Percentiles rank a stretch among this genome's conserved stretches.
These are phyloP conservation scores for Meloidogyne exigua DNA, from an alignment of 1,140 invertebrate genomes.

Conservation along the genomic window DNA sequence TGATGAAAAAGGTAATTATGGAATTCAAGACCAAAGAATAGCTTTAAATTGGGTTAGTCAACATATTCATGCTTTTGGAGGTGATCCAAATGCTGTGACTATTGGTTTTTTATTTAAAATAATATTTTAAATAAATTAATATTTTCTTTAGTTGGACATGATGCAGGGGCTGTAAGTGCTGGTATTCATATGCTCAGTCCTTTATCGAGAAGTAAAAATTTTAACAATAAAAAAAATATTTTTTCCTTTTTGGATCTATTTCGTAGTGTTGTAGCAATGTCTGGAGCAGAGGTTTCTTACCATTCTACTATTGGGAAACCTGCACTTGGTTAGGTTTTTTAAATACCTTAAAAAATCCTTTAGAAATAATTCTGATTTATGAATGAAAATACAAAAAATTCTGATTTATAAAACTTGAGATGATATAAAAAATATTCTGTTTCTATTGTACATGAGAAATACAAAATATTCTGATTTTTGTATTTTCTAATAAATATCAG, in stretches of 20 bases:
- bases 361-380: not conserved
- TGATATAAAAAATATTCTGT: too few relatives aligned
- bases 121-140: slow-evolving; percentile 3
- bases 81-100: slow-evolving; percentile 68
- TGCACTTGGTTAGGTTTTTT: slow-evolving; percentile 31
- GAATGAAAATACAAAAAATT: too few relatives aligned
- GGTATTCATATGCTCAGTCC: slow-evolving; percentile 76
- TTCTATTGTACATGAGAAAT: too few relatives aligned
- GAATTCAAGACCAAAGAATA: slow-evolving; percentile 79
- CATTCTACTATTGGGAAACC: slow-evolving; percentile 60
- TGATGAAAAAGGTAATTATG: slow-evolving; percentile 66
- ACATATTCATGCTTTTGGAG: slow-evolving; percentile 64
- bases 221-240: slow-evolving; percentile 7
- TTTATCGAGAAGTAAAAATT: slow-evolving; percentile 49
- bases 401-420: too few relatives aligned
- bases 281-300: slow-evolving; percentile 62
- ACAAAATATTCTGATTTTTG: too few relatives aligned
- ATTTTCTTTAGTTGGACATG: slow-evolving; percentile 65
- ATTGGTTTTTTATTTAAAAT: slow-evolving; percentile 43
- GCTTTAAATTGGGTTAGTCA: slow-evolving; percentile 70
- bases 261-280: slow-evolving; percentile 56
- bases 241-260: slow-evolving; percentile 52
- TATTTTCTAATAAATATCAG: not conserved
- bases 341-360: not conserved
- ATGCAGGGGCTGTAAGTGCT: slow-evolving; percentile 80